Conservation (phyloP, 2,888 invertebrate genomes). For the Sinotaia quadrata region DNA sequence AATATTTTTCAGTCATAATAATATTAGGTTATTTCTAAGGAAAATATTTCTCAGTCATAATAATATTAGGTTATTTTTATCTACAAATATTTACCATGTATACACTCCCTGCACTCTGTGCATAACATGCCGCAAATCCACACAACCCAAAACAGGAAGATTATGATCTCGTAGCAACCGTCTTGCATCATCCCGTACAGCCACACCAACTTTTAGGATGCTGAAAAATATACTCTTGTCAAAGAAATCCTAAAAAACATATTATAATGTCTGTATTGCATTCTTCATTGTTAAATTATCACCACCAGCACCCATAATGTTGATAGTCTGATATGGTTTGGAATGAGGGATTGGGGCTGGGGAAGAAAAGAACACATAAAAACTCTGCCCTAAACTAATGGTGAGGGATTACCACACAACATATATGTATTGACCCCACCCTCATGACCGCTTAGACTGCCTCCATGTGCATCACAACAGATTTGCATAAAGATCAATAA, state of each 20-base stretch:
- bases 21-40: too few species aligned
- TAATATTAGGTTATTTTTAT: not conserved
- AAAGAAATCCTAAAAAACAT: not conserved
- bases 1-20: slow-evolving; percentile 3
- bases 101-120: slow-evolving; percentile 50
- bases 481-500: too few species aligned
- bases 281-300: not conserved
- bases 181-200: slow-evolving; percentile 80
- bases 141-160: slow-evolving; percentile 75
- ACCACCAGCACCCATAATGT: not conserved
- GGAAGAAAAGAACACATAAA: too few species aligned
- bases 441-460: too few species aligned
- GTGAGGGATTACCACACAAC: too few species aligned
- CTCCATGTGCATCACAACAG: too few species aligned
- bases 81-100: slow-evolving; percentile 46
- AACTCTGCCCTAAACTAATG: too few species aligned
- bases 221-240: slow-evolving; percentile 60
- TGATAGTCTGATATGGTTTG: too few species aligned
- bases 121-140: slow-evolving; percentile 81
- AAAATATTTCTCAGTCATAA: not conserved
- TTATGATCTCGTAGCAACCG: slow-evolving; percentile 80
- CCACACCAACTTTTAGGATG: slow-evolving; percentile 85
- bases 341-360: too few species aligned
- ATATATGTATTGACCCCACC: too few species aligned
- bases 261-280: not conserved